These are phyloP conservation scores for Bicyclus anynana DNA, from an alignment of 1,140 invertebrate genomes.

Conservation along the genomic window DNA sequence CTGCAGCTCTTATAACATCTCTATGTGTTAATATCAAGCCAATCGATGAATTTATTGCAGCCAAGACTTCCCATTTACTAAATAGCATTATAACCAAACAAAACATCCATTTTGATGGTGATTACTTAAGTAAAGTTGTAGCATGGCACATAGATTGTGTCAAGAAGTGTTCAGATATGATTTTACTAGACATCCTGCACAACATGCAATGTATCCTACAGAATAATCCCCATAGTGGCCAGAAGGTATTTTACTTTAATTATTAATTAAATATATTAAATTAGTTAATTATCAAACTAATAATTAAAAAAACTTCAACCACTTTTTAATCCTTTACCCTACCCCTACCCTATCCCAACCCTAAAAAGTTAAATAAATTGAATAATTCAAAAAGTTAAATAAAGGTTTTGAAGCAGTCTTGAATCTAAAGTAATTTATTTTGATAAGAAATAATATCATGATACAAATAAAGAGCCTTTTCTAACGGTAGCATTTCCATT, in stretches of 20 bases:
- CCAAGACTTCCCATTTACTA: slow-evolving; percentile 61
- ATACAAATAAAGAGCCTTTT: no score
- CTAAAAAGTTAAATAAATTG: no score
- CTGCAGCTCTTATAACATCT: slow-evolving; percentile 40
- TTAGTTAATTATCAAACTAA: slow-evolving; percentile 1
- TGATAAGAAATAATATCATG: no score
- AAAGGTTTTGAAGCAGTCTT: no score
- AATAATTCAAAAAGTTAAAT: no score
- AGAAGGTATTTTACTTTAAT: slow-evolving; percentile 36
- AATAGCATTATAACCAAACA: slow-evolving; percentile 53
- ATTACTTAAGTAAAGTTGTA: slow-evolving; percentile 42
- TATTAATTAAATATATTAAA: background rate
- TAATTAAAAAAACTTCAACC: no score
- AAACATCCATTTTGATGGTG: slow-evolving; percentile 45
- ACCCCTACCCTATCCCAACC: no score
- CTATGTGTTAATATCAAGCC: slow-evolving; percentile 56
- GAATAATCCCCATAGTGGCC: slow-evolving; percentile 34
- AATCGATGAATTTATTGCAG: slow-evolving; percentile 53
- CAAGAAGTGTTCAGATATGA: slow-evolving; percentile 52
- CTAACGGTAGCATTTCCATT: no score
- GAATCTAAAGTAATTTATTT: no score
- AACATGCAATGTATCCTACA: slow-evolving; percentile 59
- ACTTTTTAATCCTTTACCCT: no score
- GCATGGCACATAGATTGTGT: slow-evolving; percentile 58
- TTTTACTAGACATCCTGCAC: slow-evolving; percentile 59